Base-by-base conservation (phyloP, 2,888 invertebrate genomes). In the Drosophila parthenogenetica region DNA sequence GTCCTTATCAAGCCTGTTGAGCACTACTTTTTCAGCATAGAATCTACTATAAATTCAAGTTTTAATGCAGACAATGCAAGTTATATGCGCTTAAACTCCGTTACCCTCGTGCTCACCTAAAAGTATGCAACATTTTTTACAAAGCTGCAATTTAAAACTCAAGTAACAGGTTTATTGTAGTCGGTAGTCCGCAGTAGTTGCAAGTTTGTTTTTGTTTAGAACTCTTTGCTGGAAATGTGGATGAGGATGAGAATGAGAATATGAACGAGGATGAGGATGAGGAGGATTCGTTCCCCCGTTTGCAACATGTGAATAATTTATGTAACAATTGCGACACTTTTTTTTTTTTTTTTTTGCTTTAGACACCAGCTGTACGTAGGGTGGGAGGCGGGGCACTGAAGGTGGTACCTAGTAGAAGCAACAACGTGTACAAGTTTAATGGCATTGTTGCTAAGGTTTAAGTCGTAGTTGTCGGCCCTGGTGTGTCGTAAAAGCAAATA, bases 301-400 rank as follows among this genome's bases (percentile, higher is more conserved):
- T 45, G 57, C 75, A 78, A 32, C 63, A 69, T 78, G 79, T 83
- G 83, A 83, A 83, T 83, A 88, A 83, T 83, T 83, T 88, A 83
- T 88, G 87, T 84, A 87, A 83, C 87, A 83, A 83, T 88, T 83
- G 83, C 83, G 83, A 83, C 89, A 83, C 81, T 83, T 88, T 83
- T 85, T 73, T 85, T 51, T 35, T 35, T 19, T 3, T 19, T 3
- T 29, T 8, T 29, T 8, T 29, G 54, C 42, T 5, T 40, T 14
- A 35, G 37, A 48, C 22, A 42, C 32, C 57, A 58, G 37, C 46
- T 40, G 57, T n/a, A 55, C 11, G 43, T 25, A 17, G 19, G 14
- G 14, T 35, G 35, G 35, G 35, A 3, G 11, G 2, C 1, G 35
- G 13, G 35, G 35, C 11, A 13, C 13, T 3, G 13, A 13, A 13